Conservation (phyloP, 2,888 invertebrate genomes). For the Cosmopolites sordidus region DNA sequence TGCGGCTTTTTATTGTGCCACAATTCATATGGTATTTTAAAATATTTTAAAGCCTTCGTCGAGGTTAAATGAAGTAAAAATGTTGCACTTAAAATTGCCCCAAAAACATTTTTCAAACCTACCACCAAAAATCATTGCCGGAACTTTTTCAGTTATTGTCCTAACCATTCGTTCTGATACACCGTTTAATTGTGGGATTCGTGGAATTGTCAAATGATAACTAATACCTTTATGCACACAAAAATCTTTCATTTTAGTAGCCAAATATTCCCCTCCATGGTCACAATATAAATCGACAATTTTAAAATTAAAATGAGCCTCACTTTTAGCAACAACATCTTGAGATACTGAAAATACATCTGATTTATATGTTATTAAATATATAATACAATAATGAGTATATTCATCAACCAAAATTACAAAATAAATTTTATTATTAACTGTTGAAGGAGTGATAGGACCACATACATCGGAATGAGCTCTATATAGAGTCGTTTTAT, state of each 20-base stretch:
- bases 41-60: conserved; percentile 35
- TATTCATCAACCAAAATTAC: conserved; percentile 12
- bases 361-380: conserved; percentile 28
- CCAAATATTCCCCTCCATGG: conserved; percentile 39
- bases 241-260: conserved; percentile 36
- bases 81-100: conserved; percentile 38
- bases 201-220: conserved; percentile 43
- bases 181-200: conserved; percentile 32
- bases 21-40: conserved; percentile 42
- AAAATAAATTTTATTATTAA: conserved; percentile 18
- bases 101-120: conserved; percentile 23
- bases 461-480: conserved; percentile 12
- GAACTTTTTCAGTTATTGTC: conserved; percentile 25
- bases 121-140: conserved; percentile 15
- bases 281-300: too few relatives aligned
- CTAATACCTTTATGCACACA: conserved; percentile 38
- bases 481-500: conserved; percentile 6
- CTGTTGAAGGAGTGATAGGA: conserved; percentile 28
- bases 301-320: conserved; percentile 26
- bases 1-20: conserved; percentile 40
- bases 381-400: conserved; percentile 30
- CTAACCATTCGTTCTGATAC: conserved; percentile 42
- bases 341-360: conserved; percentile 17
- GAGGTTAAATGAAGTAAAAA: conserved; percentile 40
- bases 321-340: conserved; percentile 18